Base-by-base conservation (phyloP, 2,113 vertebrate species). In the Rattus rattus region DNA sequence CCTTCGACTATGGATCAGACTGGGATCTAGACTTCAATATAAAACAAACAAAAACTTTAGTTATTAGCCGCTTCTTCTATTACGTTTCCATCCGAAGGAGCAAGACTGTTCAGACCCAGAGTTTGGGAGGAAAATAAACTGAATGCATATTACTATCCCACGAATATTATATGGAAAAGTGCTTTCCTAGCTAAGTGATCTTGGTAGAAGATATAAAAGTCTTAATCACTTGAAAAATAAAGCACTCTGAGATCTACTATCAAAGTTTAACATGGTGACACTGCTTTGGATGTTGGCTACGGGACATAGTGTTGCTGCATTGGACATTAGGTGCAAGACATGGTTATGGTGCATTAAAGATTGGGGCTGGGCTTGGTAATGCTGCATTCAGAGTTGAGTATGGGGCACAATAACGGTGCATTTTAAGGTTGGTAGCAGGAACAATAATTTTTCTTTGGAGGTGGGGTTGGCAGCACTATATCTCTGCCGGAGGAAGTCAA, bases 31-130 rank as follows among this genome's bases (percentile, higher is more conserved):
- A 26, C 79, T 47, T 77, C 20, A 73, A 14, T 54, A 49, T 90
- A 88, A 76, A 81, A 52, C 47, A 76, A 86, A 47, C 24, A 65
- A 36, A 49, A 89, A 76, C 85, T 22, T 73, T 93, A 76, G 79
- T 49, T n/a, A 81, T 93, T 73, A 92, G 59, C 12, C 79, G 90
- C 39, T 94, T 89, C 36, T 59, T 92, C 19, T 65, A n/a, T 75
- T 86, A 76, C 65, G 43, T 49, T 88, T 88, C 7, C 56, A 5
- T 49, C 85, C n/a, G 26, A 59, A 83, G 90, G 36, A 52, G 43
- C 86, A 61, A 81, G 19, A 43, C 52, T 36, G 6, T 95, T 39
- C 65, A 22, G 43, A 69, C 76, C 61, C 26, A 26, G 92, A 69
- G 10, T 94, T 54, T 76, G 28, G 47, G 52, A 30, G 3, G 7